Conservation (phyloP, 2,113 vertebrate species). For the Rhinolophus ferrumequinum region DNA sequence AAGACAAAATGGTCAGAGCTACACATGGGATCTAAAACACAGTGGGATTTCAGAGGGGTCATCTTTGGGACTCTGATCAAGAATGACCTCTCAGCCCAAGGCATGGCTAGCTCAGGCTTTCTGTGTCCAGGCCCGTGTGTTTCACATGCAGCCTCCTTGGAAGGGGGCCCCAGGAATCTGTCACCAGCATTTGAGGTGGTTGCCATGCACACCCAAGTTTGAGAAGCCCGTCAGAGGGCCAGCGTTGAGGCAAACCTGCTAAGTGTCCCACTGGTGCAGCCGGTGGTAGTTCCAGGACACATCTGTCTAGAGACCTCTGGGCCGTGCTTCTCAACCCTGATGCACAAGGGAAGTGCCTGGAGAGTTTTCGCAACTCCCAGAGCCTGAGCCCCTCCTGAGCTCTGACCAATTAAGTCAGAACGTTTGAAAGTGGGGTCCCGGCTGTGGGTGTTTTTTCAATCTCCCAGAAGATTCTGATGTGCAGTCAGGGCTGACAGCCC, state of each 20-base stretch:
- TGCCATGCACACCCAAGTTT: background rate
- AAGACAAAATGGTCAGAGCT: background rate
- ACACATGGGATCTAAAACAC: background rate
- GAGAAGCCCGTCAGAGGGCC: background rate
- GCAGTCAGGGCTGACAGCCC: background rate
- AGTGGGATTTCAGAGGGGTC: background rate
- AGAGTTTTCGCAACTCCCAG: background rate
- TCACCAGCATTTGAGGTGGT: background rate
- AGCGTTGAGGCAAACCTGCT: background rate
- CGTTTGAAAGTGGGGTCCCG: background rate
- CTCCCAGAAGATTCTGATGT: background rate
- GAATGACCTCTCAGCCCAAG: background rate
- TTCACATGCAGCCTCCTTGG: background rate
- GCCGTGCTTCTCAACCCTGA: background rate
- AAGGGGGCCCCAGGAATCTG: background rate
- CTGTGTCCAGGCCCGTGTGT: background rate
- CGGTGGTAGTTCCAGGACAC: background rate
- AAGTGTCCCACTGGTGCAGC: accelerated
- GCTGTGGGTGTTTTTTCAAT: background rate
- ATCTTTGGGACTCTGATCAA: background rate
- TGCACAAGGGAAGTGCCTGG: background rate
- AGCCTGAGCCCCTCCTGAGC: background rate
- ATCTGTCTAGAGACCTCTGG: background rate
- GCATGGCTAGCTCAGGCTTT: too few relatives aligned
- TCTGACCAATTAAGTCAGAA: background rate